Base-by-base conservation (phyloP, 2,888 invertebrate species). In the Galerucella calmariensis region DNA sequence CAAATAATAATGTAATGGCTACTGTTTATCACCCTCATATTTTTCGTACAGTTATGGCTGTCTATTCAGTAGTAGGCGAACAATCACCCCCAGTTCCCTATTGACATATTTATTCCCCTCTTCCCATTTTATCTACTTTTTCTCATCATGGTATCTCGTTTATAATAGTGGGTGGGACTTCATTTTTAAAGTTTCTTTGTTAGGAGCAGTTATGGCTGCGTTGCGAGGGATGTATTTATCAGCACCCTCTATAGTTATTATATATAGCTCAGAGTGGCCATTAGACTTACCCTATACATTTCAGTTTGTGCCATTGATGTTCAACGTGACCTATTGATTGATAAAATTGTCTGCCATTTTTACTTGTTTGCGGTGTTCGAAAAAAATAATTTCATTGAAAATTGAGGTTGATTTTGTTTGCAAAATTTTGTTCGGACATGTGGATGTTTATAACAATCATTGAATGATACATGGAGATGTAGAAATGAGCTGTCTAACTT, bases 221-320 rank as follows among this genome's bases (percentile, higher is more conserved):
- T 11, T 56, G 20, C 6, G 20, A 56, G 56, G 56, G 56, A 56
- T 20, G 20, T 16, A 56, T 53, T 53, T 56, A 16, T 56, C 16
- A 12, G 35, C 68, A 68, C 67, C 67, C 67, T 67, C 67, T 41
- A 51, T 67, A 24, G 24, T 12, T 56, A 16, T 48, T 10, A 8
- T 6, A 12, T 44, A 12, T 5, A 48, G 14, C 16, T 16, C 27
- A 27, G 27, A 27, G 51, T 35, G 8, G 68, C 68, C 68, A 68
- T 68, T 68, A 68, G 16, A 68, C 44, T 56, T 44, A 58, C 68
- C 68, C 68, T 68, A 68, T 20, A 68, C 20, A 68, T 16, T n/a
- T 8, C 16, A 35, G 12, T 14, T 48, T 24, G 6, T 27, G 10
- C n/a, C 20, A 20, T n/a, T 63, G n/a, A 44, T 10, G 35, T 16